phyloP scores from a whole-genome alignment of 2,797 vertebrate species.

The Monodelphis domestica region DNA sequence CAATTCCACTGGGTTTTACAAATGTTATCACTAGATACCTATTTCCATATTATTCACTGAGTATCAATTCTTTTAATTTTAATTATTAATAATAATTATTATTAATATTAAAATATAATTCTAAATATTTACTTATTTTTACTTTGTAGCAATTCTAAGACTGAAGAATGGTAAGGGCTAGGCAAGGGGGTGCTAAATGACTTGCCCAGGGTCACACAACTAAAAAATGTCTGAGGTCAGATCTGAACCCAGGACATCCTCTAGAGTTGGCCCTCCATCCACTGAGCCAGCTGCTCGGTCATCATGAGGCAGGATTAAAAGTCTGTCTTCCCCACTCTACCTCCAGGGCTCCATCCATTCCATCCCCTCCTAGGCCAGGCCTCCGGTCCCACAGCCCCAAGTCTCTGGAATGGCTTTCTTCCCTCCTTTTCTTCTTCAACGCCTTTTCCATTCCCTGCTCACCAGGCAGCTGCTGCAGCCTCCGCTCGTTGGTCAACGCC shows the following conservation, averaged over 20 bases:
- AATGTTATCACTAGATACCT: too few relatives aligned
- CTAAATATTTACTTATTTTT: too few relatives aligned
- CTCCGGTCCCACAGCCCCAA: neutral
- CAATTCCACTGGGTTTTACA: too few relatives aligned
- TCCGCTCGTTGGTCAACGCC: slow-evolving; percentile 92
- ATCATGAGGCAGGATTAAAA: neutral
- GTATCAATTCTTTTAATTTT: too few relatives aligned
- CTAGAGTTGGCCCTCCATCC: too few relatives aligned
- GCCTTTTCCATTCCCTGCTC: slow-evolving; percentile 28
- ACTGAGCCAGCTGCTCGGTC: neutral
- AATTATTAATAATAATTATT: too few relatives aligned
- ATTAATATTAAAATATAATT: too few relatives aligned
- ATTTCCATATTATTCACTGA: too few relatives aligned
- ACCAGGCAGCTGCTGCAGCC: slow-evolving; percentile 93
- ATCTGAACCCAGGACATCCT: neutral
- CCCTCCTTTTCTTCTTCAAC: neutral
- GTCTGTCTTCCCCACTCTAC: neutral
- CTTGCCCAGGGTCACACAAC: neutral
- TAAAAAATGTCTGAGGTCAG: neutral
- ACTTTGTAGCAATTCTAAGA: too few relatives aligned
- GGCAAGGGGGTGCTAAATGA: neutral
- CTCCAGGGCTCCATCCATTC: neutral
- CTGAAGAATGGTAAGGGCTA: too few relatives aligned
- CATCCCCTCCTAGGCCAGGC: neutral
- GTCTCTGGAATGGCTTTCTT: neutral